Evolutionary conservation across 1,140 invertebrate genomes (phyloP).

Genomic region (Batillaria attramentaria): DNA sequence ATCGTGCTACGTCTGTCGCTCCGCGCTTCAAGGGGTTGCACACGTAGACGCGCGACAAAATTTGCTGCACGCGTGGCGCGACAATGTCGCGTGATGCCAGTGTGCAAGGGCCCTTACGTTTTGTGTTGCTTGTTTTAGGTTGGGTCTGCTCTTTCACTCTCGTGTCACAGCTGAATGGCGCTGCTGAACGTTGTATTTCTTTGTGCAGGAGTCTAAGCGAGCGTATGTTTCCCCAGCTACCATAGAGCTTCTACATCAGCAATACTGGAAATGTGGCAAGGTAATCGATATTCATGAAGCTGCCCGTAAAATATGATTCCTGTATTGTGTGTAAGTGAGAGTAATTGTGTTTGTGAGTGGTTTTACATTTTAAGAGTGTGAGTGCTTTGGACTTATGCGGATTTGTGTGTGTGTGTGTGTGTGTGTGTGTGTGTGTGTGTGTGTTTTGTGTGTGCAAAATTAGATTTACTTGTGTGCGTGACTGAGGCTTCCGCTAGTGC

Average conservation of each 20-base stretch:
- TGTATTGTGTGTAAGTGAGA: not conserved
- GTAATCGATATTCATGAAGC: constrained; percentile 55
- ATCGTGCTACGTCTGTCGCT: too few relatives aligned
- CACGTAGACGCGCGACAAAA: too few relatives aligned
- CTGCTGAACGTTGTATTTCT: not conserved
- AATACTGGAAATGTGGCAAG: constrained; percentile 90
- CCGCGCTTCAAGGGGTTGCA: too few relatives aligned
- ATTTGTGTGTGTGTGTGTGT: not conserved
- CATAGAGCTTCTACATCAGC: constrained; percentile 85
- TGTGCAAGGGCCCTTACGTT: too few relatives aligned
- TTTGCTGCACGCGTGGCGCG: too few relatives aligned
- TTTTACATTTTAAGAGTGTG: too few relatives aligned
- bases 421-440: constrained; percentile 2
- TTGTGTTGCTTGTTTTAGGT: not conserved
- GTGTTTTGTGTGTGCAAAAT: not conserved
- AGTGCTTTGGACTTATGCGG: not conserved
- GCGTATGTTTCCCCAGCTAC: constrained; percentile 92
- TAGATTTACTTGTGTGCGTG: too few relatives aligned
- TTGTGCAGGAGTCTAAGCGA: constrained; percentile 85
- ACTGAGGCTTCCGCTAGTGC: too few relatives aligned
- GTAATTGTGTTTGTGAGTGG: not conserved
- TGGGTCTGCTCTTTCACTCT: too few relatives aligned
- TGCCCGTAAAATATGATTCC: too few relatives aligned
- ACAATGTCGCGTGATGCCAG: too few relatives aligned
- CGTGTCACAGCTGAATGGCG: too few relatives aligned